Evolutionary conservation across 2,888 invertebrate species (phyloP).

Genomic region (Cataglyphis rosenhaueri): DNA sequence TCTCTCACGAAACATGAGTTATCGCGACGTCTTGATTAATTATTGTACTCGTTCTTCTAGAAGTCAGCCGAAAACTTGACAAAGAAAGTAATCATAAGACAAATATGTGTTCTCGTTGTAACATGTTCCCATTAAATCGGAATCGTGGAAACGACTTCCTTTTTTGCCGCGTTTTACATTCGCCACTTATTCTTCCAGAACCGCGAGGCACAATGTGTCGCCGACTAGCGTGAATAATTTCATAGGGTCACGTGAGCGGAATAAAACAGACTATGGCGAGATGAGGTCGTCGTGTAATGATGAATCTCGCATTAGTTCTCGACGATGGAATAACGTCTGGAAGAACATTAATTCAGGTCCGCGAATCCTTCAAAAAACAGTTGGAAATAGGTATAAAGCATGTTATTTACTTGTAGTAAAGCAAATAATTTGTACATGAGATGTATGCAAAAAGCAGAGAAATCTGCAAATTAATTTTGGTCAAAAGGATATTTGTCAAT

Average conservation of each 20-base stretch:
- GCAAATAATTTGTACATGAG: background rate
- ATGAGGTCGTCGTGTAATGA: slow-evolving; percentile 28
- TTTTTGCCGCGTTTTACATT: slow-evolving; percentile 27
- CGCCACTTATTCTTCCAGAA: slow-evolving; percentile 43
- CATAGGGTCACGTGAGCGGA: slow-evolving; percentile 44
- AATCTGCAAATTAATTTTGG: background rate
- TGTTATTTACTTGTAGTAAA: background rate
- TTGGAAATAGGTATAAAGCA: background rate
- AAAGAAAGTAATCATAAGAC: slow-evolving; percentile 23
- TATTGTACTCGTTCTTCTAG: background rate
- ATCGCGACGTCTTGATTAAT: background rate
- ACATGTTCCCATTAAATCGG: slow-evolving; percentile 25
- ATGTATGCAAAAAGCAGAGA: background rate
- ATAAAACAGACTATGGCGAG: slow-evolving; percentile 31
- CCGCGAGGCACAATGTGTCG: slow-evolving; percentile 50
- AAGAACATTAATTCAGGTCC: slow-evolving; percentile 1
- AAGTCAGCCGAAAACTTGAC: slow-evolving; percentile 27
- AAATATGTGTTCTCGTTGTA: slow-evolving; percentile 26
- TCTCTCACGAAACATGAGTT: background rate
- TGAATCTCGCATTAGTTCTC: slow-evolving; percentile 42
- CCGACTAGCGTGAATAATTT: slow-evolving; percentile 47
- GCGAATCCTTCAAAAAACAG: slow-evolving; percentile 5
- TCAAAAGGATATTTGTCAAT: background rate
- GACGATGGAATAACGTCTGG: background rate
- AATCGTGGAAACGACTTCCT: background rate